Percentiles rank a stretch among this genome's conserved stretches.
phyloP scores from a whole-genome alignment of 2,797 vertebrate species.

The Alfaro cultratus region DNA sequence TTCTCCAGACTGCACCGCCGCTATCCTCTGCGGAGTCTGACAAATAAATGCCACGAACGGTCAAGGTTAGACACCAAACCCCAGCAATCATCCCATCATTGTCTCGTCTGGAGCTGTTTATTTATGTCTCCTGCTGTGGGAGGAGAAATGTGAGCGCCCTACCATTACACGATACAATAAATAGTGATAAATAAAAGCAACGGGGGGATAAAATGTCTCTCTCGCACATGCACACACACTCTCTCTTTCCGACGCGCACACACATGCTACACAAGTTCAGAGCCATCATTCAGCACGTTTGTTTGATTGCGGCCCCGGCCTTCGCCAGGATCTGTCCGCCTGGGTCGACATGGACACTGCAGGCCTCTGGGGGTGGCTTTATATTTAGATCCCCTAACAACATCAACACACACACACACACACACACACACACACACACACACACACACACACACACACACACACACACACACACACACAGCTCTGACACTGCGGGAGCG shows the following conservation, averaged over 20 bases:
- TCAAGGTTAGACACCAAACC: slow-evolving; percentile 54
- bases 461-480: slow-evolving; percentile 5
- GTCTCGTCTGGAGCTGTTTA: slow-evolving; percentile 61
- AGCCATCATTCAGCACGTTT: slow-evolving; percentile 77
- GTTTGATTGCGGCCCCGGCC: slow-evolving; percentile 66
- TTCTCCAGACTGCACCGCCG: background rate
- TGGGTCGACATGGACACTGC: slow-evolving; percentile 62
- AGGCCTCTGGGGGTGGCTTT: slow-evolving; percentile 58
- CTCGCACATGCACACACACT: background rate
- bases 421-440: slow-evolving; percentile 3
- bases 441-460: background rate
- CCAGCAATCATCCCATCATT: slow-evolving; percentile 62
- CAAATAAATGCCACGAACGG: slow-evolving; percentile 51
- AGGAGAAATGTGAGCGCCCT: slow-evolving; percentile 58
- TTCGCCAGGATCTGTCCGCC: slow-evolving; percentile 65
- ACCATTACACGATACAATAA: slow-evolving; percentile 55
- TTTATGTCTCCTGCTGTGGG: slow-evolving; percentile 66
- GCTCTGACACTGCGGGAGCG: slow-evolving; percentile 14
- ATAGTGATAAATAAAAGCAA: slow-evolving; percentile 65
- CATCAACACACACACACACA: background rate
- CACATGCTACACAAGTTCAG: slow-evolving; percentile 42
- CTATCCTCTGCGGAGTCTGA: slow-evolving; percentile 14
- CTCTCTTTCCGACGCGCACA: slow-evolving; percentile 2
- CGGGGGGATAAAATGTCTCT: slow-evolving; percentile 55
- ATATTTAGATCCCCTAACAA: slow-evolving; percentile 67